These are phyloP conservation scores for Mugil cephalus DNA, from an alignment of 2,113 vertebrate species.

Conservation along the genomic window DNA sequence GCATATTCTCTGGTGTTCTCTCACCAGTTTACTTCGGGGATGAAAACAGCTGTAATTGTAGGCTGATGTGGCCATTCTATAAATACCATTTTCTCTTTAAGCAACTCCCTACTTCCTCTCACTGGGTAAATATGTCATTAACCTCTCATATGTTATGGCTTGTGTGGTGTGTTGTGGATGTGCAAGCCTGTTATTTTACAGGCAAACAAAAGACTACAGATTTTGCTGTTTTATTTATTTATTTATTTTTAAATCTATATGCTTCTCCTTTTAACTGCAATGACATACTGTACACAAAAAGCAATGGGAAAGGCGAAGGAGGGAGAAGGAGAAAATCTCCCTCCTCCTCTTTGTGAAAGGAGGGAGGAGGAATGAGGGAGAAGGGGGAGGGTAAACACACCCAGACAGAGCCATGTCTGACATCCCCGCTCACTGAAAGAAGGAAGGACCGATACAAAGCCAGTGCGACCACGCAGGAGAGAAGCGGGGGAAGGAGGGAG, in stretches of 20 bases:
- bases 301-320: slow-evolving; percentile 13
- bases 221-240: neutral
- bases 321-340: slow-evolving; percentile 32
- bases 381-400: slow-evolving; percentile 80
- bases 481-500: slow-evolving; percentile 35
- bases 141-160: slow-evolving; percentile 12
- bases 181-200: slow-evolving; percentile 19
- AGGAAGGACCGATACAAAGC: slow-evolving; percentile 69
- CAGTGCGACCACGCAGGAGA: slow-evolving; percentile 49
- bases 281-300: slow-evolving; percentile 31
- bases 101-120: slow-evolving; percentile 14
- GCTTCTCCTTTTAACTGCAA: slow-evolving; percentile 41
- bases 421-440: slow-evolving; percentile 68
- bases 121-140: slow-evolving; percentile 56
- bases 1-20: neutral
- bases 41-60: slow-evolving; percentile 37
- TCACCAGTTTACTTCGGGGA: neutral
- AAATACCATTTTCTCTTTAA: slow-evolving; percentile 33
- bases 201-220: slow-evolving; percentile 9
- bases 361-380: slow-evolving; percentile 60
- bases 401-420: slow-evolving; percentile 80
- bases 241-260: slow-evolving; percentile 19
- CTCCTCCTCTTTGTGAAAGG: slow-evolving; percentile 56
- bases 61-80: slow-evolving; percentile 14
- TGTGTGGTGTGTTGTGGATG: slow-evolving; percentile 14